Evolutionary conservation across 2,888 invertebrate species (phyloP).

Genomic region (Oegoconia quadripuncta): DNA sequence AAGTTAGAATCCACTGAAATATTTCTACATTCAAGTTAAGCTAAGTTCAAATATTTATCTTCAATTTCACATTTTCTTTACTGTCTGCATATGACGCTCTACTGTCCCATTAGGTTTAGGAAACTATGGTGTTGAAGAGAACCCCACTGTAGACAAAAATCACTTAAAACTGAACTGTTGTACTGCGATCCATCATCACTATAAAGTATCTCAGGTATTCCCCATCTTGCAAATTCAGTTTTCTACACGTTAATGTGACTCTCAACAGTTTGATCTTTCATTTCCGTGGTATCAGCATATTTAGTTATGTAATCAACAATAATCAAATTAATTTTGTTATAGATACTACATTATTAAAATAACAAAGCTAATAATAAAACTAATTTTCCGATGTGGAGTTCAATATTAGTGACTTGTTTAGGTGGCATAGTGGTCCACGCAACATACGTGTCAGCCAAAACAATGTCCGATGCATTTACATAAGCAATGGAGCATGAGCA

Average conservation of each 20-base stretch:
- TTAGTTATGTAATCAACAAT: slow-evolving; percentile 9
- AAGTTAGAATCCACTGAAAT: slow-evolving; percentile 7
- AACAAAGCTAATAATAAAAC: no score
- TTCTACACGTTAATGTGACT: slow-evolving; percentile 5
- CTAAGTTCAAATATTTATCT: slow-evolving; percentile 7
- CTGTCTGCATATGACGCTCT: slow-evolving; percentile 6
- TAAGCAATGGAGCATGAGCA: no score
- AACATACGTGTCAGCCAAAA: not conserved
- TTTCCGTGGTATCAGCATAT: slow-evolving; percentile 6
- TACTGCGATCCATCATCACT: slow-evolving; percentile 8
- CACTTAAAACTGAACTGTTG: slow-evolving; percentile 2
- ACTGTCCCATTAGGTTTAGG: slow-evolving; percentile 7
- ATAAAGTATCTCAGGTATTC: slow-evolving; percentile 7
- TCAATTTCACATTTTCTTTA: slow-evolving; percentile 10
- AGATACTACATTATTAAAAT: no score
- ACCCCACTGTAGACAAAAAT: slow-evolving; percentile 2
- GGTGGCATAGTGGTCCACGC: not conserved
- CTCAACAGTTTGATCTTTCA: slow-evolving; percentile 4
- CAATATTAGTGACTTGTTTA: no score
- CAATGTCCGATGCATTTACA: not conserved
- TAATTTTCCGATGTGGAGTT: no score
- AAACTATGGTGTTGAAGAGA: slow-evolving; percentile 5
- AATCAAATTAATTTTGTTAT: slow-evolving; percentile 7
- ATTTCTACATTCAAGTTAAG: slow-evolving; percentile 10
- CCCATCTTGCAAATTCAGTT: slow-evolving; percentile 8